Evolutionary conservation across 1,140 invertebrate genomes (phyloP), one percentile per base, ranked within the genome.

Genomic region (Zaprionus kolodkinae): DNA sequence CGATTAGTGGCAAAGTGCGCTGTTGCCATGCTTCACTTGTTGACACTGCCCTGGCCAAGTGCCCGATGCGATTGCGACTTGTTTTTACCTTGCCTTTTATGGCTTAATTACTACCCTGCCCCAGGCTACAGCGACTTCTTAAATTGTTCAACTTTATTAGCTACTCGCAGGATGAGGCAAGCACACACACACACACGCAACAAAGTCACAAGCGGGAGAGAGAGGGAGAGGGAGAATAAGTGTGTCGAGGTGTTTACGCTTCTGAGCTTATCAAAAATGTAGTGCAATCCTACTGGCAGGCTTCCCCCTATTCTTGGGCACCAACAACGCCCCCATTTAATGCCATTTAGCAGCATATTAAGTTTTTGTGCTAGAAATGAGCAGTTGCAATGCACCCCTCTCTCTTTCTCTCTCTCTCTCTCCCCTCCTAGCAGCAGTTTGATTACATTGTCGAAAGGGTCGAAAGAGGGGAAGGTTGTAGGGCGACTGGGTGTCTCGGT

Each of bases 301-400:
- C 11, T 30, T 9, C 21, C 45, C 30, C 35, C 17, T 9, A 9
- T 21, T 21, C 21, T 21, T 9, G 7, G 10, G 30, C 17, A 56
- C 13, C 17, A 33, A 25, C 33, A 21, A 27, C 40, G 40, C 27
- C 66, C 21, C 62, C 56, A 55, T 74, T 89, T 89, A 89, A 84
- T 88, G 78, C 74, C 84, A 89, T 88, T 88, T 88, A 88, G 84
- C 85, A 88, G 85, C 78, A 81, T 89, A 88, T 88, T 88, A 87
- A 88, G 80, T 83, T 88, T 88, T 84, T 83, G 80, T 80, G 79
- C 80, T 88, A 72, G 84, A 78, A 88, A 80, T 80, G 84, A 87
- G 80, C 84, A 86, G 79, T 76, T 84, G 74, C 38, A 62, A 21
- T 21, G 21, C 21, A 21, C 1, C 30, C 30, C 30, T 33, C 30